Evolutionary conservation across 2,113 vertebrate genomes (phyloP).

Genomic region (Malurus cyaneus): DNA sequence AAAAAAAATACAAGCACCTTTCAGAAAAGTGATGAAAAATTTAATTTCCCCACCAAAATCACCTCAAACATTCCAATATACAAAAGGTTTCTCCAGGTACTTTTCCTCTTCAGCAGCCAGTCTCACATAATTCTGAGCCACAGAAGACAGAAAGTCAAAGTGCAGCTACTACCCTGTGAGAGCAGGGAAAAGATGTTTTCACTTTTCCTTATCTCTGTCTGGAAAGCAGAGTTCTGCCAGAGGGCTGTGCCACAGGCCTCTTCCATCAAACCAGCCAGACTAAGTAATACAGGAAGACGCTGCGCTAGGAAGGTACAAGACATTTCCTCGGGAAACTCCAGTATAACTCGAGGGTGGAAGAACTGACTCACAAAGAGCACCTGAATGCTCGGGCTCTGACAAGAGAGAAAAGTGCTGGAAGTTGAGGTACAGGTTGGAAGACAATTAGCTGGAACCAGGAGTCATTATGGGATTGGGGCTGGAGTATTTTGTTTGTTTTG

Average conservation of each 20-base stretch:
- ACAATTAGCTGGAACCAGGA: not conserved
- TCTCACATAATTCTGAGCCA: not conserved
- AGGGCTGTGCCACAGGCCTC: not conserved
- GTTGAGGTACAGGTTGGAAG: not conserved
- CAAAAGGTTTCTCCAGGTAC: not conserved
- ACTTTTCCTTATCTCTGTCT: not conserved
- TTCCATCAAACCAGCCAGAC: not conserved
- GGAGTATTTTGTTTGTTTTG: not conserved
- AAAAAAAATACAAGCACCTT: not conserved
- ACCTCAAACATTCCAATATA: not conserved
- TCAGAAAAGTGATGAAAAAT: not conserved
- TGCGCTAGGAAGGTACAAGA: not conserved
- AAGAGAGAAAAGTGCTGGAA: not conserved
- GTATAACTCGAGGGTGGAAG: not conserved
- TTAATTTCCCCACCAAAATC: not conserved
- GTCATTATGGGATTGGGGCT: fast-evolving
- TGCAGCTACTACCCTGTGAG: not conserved
- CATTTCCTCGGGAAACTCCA: not conserved
- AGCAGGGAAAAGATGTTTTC: not conserved
- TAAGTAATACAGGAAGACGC: not conserved
- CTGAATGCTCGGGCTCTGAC: not conserved
- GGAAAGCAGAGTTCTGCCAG: not conserved
- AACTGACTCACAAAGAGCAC: not conserved
- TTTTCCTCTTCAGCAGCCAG: not conserved
- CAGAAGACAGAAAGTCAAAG: not conserved